These are phyloP conservation scores for Elephantulus edwardii DNA, from an alignment of 2,113 vertebrate genomes.

Conservation along the genomic window DNA sequence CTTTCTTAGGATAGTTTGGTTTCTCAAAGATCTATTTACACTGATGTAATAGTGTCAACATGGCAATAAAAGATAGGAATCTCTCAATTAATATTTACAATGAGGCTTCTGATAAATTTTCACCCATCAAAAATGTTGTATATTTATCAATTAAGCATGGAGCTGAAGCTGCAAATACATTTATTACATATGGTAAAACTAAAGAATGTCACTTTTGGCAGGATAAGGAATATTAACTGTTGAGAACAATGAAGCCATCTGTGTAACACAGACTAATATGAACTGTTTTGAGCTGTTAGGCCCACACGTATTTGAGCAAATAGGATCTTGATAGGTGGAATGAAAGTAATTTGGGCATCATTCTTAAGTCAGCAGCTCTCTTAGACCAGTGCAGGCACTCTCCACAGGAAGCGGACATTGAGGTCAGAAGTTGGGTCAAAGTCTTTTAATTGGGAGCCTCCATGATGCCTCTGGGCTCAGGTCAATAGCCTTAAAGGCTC, in stretches of 20 bases:
- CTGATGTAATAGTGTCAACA: no score
- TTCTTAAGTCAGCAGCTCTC: conserved; percentile 59
- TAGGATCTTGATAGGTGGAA: conserved; percentile 14
- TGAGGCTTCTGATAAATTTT: conserved; percentile 1
- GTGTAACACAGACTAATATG: not conserved
- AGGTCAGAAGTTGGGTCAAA: conserved; percentile 80
- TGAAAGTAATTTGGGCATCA: conserved; percentile 45
- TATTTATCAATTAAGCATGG: not conserved
- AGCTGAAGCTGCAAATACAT: not conserved
- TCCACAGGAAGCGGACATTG: conserved; percentile 73
- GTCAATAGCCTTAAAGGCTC: conserved; percentile 64
- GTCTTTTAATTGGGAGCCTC: conserved; percentile 77
- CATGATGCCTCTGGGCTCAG: conserved; percentile 71
- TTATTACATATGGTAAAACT: not conserved
- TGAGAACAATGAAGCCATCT: not conserved
- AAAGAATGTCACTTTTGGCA: conserved; percentile 18
- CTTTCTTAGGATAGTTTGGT: no score
- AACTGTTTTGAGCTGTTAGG: conserved; percentile 5
- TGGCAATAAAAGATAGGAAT: no score
- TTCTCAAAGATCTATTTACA: no score
- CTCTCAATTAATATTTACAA: no score
- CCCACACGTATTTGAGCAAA: conserved; percentile 1
- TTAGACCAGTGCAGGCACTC: conserved; percentile 59
- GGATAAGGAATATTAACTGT: conserved; percentile 10
- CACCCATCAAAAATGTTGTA: not conserved